A percentile compares a stretch with the other conserved stretches of the same genome.
phyloP scores from a whole-genome alignment of 2,113 vertebrate species.

The Nesogale talazaci region DNA sequence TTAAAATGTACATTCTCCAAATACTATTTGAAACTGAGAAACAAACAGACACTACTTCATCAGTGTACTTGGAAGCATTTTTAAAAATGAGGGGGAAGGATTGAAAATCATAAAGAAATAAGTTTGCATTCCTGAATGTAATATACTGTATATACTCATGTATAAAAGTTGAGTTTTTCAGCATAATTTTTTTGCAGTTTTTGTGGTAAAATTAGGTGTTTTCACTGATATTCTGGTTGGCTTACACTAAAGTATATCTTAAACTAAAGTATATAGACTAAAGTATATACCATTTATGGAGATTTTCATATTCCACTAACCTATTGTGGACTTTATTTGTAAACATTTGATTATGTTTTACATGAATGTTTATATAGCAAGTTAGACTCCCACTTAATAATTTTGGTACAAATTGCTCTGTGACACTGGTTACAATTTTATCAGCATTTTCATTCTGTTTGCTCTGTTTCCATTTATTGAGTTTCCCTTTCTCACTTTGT shows the following conservation, averaged over 20 bases:
- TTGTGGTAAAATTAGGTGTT: no score
- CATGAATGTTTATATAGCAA: background rate
- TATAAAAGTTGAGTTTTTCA: no score
- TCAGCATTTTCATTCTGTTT: background rate
- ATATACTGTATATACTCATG: no score
- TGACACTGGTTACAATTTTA: background rate
- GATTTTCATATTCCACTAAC: no score
- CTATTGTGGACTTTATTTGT: background rate
- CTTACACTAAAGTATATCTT: no score
- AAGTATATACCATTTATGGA: no score
- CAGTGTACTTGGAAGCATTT: background rate
- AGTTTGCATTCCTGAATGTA: background rate
- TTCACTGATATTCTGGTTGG: no score
- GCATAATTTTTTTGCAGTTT: no score
- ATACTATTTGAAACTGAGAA: constrained; percentile 18
- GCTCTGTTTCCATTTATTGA: background rate
- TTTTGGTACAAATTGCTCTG: background rate
- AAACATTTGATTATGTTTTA: background rate
- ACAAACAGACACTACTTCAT: constrained; percentile 4
- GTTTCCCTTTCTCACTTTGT: background rate
- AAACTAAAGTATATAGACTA: no score
- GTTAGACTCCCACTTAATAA: background rate
- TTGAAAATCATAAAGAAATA: constrained; percentile 50
- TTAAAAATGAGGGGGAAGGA: constrained; percentile 28
- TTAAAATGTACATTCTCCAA: background rate